A percentile compares a stretch with the other conserved stretches of the same genome.
These are phyloP conservation scores for Chaetophractus vellerosus DNA, from an alignment of 2,797 vertebrate genomes.

Conservation along the genomic window DNA sequence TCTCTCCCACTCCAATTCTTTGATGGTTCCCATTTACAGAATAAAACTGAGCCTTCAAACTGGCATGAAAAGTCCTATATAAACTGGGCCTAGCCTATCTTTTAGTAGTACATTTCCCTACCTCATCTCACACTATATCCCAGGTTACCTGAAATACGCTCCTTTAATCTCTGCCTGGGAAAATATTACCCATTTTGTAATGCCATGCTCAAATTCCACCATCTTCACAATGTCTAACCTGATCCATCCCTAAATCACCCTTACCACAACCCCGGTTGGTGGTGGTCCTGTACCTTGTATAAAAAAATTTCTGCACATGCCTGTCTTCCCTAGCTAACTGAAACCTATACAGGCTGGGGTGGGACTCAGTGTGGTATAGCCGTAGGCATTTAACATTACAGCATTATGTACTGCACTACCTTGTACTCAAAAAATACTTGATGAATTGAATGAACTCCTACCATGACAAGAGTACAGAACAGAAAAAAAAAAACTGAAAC, in stretches of 20 bases:
- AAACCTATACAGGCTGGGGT: neutral
- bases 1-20: constrained; percentile 11
- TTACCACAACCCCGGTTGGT: neutral
- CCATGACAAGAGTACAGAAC: constrained; percentile 55
- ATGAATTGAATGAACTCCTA: constrained; percentile 54
- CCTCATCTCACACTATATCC: neutral
- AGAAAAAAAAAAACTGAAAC: neutral
- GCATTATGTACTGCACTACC: neutral
- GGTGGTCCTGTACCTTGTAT: neutral
- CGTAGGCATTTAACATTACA: constrained; percentile 35
- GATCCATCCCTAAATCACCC: constrained; percentile 29
- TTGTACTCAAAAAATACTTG: constrained; percentile 36
- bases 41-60: constrained; percentile 19
- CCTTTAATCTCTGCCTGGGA: constrained; percentile 54
- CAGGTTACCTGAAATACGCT: constrained; percentile 8
- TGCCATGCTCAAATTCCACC: constrained; percentile 21
- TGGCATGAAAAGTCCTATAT: constrained; percentile 50
- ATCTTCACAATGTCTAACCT: constrained; percentile 50
- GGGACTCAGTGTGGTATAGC: neutral
- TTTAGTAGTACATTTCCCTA: neutral
- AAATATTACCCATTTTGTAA: constrained; percentile 53
- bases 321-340: constrained; percentile 8
- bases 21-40: constrained; percentile 52
- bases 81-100: neutral
- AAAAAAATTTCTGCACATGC: constrained; percentile 33